phyloP scores from a whole-genome alignment of 2,888 invertebrate genomes.

The Zele albiditarsus region DNA sequence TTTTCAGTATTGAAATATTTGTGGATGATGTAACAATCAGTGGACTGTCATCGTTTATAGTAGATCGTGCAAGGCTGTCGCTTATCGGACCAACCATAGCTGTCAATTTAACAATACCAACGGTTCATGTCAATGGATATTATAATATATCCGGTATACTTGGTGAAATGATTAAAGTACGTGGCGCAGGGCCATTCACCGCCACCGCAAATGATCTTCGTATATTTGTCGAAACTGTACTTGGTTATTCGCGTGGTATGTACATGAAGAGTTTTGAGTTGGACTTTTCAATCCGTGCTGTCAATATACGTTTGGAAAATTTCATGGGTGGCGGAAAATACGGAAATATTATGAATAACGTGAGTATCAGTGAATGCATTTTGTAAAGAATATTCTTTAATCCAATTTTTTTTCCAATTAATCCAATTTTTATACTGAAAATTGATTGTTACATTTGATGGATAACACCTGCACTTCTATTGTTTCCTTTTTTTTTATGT shows the following conservation, averaged over 20 bases:
- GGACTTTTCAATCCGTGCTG: constrained; percentile 60
- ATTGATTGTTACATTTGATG: too few species aligned
- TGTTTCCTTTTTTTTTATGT: background rate
- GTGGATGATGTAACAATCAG: constrained; percentile 59
- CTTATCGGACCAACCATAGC: constrained; percentile 64
- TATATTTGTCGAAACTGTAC: constrained; percentile 60
- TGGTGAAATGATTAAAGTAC: constrained; percentile 59
- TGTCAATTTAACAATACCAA: constrained; percentile 62
- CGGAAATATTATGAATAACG: constrained; percentile 62
- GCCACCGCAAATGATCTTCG: constrained; percentile 57
- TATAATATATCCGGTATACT: constrained; percentile 65
- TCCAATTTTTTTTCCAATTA: too few species aligned
- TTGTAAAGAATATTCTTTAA: too few species aligned
- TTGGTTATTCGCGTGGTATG: constrained; percentile 64
- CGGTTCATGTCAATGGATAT: constrained; percentile 58
- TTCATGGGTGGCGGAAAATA: constrained; percentile 63
- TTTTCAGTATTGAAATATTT: constrained; percentile 57
- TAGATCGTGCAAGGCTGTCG: constrained; percentile 63
- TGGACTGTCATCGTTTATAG: constrained; percentile 61
- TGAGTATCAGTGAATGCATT: constrained; percentile 42
- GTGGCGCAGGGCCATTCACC: constrained; percentile 60
- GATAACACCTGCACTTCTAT: background rate
- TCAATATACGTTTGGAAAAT: constrained; percentile 58
- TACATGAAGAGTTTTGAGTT: constrained; percentile 66
- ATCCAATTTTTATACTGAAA: too few species aligned